These are phyloP conservation scores for Nebria ingens DNA, from an alignment of 1,140 invertebrate genomes.

Conservation along the genomic window DNA sequence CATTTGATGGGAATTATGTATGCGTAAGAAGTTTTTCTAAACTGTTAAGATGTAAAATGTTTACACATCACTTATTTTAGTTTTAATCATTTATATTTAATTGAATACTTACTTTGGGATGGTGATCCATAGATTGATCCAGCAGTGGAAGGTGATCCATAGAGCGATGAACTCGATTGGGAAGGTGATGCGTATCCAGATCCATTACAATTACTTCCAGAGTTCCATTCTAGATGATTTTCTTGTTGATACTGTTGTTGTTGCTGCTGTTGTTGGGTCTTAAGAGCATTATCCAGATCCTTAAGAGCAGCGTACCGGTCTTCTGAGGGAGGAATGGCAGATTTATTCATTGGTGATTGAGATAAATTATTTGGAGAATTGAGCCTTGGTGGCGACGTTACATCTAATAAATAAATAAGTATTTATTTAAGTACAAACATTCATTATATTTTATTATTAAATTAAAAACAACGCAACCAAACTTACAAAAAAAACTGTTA, in stretches of 20 bases:
- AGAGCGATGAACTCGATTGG: neutral
- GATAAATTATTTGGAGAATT: slow-evolving; percentile 11
- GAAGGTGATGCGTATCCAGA: neutral
- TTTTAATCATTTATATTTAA: no score
- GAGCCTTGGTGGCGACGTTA: neutral
- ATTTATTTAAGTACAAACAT: no score
- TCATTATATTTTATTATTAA: no score
- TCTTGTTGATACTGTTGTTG: neutral
- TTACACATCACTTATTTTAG: no score
- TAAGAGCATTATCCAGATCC: slow-evolving; percentile 52
- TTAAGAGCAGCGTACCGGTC: slow-evolving; percentile 75
- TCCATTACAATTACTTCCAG: neutral
- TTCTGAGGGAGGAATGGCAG: slow-evolving; percentile 43
- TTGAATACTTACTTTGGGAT: neutral
- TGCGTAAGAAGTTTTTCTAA: no score
- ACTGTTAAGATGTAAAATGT: no score
- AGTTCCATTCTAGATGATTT: neutral
- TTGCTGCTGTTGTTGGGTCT: slow-evolving; percentile 19
- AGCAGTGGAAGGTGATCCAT: neutral
- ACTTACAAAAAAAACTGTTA: no score
- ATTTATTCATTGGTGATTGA: slow-evolving; percentile 23
- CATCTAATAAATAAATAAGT: neutral
- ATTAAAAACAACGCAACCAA: no score
- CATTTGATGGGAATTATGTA: no score
- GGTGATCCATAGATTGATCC: neutral